Conservation (phyloP, 1,140 invertebrate species). For the Matsumurasca onukii region DNA sequence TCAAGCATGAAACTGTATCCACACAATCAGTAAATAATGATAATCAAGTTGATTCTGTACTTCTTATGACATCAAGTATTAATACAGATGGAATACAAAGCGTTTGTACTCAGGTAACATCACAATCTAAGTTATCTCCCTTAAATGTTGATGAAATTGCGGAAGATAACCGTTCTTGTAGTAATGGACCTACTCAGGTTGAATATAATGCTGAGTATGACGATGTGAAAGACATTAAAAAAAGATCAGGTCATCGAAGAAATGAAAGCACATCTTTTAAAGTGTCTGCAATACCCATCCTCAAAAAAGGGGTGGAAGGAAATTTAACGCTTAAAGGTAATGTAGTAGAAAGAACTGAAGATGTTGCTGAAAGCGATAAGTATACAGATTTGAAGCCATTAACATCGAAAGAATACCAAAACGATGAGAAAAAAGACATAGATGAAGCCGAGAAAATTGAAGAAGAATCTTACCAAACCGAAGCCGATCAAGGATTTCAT, state of each 20-base stretch:
- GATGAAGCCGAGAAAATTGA: constrained; percentile 47
- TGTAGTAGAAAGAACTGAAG: constrained; percentile 36
- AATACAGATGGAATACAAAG: constrained; percentile 52
- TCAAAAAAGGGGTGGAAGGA: constrained; percentile 26
- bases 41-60: constrained; percentile 51
- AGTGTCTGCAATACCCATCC: constrained; percentile 43
- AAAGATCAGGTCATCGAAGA: constrained; percentile 53
- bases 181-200: constrained; percentile 59
- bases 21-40: constrained; percentile 41
- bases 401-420: constrained; percentile 50
- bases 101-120: constrained; percentile 58
- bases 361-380: constrained; percentile 47
- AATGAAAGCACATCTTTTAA: constrained; percentile 54
- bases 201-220: constrained; percentile 55
- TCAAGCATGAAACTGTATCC: constrained; percentile 45
- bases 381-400: constrained; percentile 45
- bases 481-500: constrained; percentile 49
- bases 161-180: constrained; percentile 44
- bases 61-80: constrained; percentile 55
- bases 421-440: constrained; percentile 50
- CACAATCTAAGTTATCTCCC: constrained; percentile 45
- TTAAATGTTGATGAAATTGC: constrained; percentile 3
- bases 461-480: constrained; percentile 48
- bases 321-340: constrained; percentile 26
- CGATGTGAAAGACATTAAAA: constrained; percentile 49